These are phyloP conservation scores for Drosophila testacea DNA, from an alignment of 2,888 invertebrate genomes.

Conservation along the genomic window DNA sequence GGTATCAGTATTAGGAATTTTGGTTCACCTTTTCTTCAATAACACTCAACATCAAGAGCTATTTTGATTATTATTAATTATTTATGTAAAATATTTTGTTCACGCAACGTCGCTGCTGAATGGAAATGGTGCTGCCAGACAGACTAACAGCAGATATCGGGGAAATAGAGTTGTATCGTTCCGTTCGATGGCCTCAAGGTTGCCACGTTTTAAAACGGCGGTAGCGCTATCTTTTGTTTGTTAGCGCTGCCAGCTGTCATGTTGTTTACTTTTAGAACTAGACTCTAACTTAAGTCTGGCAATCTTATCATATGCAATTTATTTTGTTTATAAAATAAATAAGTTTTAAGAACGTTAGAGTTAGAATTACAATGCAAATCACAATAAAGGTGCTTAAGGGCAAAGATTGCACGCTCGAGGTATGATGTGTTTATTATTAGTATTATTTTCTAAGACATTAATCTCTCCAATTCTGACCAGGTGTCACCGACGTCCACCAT, in stretches of 20 bases:
- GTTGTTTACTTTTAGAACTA: no score
- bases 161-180: neutral
- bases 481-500: slow-evolving; percentile 87
- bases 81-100: slow-evolving; percentile 76
- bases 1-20: slow-evolving; percentile 27
- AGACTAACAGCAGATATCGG: slow-evolving; percentile 6
- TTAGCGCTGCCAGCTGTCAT: no score
- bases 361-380: slow-evolving; percentile 87
- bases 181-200: no score
- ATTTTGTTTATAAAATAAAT: slow-evolving; percentile 51
- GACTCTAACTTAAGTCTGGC: slow-evolving; percentile 46
- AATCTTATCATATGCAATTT: slow-evolving; percentile 37
- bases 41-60: slow-evolving; percentile 60
- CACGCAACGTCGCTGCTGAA: slow-evolving; percentile 76
- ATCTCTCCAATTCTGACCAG: slow-evolving; percentile 73
- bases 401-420: slow-evolving; percentile 89
- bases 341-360: slow-evolving; percentile 16
- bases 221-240: no score
- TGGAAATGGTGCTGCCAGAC: slow-evolving; percentile 60
- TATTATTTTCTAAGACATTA: neutral
- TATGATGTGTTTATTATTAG: slow-evolving; percentile 74
- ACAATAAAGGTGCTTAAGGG: slow-evolving; percentile 91
- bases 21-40: slow-evolving; percentile 64
- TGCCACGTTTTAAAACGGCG: no score
- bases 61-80: slow-evolving; percentile 61